A percentile compares a stretch with the other conserved stretches of the same genome.
Conservation (phyloP, 1,140 invertebrate species). For the Onthophagus taurus region DNA sequence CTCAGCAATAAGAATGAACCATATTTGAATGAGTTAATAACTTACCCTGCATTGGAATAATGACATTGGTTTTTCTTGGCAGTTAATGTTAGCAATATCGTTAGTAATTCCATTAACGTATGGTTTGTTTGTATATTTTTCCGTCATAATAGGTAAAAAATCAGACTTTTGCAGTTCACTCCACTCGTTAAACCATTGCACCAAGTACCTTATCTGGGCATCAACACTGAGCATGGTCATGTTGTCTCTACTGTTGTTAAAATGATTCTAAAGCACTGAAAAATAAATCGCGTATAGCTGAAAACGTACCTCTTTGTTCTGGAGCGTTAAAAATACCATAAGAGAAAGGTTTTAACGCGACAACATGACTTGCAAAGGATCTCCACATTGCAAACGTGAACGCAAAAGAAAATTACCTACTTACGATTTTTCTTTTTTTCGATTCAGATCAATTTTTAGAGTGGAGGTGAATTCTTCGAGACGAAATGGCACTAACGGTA, state of each 20-base stretch:
- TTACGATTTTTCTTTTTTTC: conserved; percentile 1
- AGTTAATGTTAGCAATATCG: conserved; percentile 54
- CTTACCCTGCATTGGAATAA: conserved; percentile 79
- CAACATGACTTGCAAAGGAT: conserved; percentile 12
- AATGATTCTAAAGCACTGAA: no score
- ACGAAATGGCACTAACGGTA: no score
- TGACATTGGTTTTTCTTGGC: conserved; percentile 67
- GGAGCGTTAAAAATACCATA: conserved; percentile 10
- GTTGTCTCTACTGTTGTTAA: not conserved
- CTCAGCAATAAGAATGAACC: no score
- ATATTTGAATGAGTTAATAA: conserved; percentile 7
- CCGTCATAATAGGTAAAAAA: conserved; percentile 68
- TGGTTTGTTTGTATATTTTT: conserved; percentile 49
- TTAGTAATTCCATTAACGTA: conserved; percentile 66
- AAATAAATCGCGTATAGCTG: not conserved
- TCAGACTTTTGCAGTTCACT: conserved; percentile 77
- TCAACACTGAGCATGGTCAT: conserved; percentile 41
- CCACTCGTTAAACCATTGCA: conserved; percentile 84
- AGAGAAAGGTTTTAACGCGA: conserved; percentile 15
- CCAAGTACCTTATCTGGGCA: conserved; percentile 65
- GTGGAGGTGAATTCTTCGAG: no score
- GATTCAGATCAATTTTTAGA: not conserved
- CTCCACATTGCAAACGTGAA: no score
- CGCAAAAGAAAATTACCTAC: not conserved
- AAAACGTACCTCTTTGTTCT: conserved; percentile 11